These are phyloP conservation scores for Pimpla rufipes DNA, from an alignment of 2,888 invertebrate species.

Conservation along the genomic window DNA sequence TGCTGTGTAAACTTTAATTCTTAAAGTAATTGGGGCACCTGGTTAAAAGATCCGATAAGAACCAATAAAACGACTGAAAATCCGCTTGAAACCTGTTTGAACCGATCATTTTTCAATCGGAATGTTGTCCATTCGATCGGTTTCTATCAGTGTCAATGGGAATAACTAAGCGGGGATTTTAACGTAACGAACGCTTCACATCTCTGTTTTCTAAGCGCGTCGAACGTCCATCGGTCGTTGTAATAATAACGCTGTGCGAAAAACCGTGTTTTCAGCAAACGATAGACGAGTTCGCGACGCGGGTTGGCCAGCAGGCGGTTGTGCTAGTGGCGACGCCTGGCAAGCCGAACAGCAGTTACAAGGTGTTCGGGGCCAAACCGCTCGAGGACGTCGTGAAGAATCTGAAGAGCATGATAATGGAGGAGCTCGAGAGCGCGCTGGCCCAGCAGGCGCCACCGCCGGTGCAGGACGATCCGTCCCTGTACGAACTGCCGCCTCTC, in stretches of 20 bases:
- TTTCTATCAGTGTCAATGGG: too few species aligned
- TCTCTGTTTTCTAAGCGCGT: too few species aligned
- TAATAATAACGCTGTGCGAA: not conserved
- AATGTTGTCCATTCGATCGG: too few species aligned
- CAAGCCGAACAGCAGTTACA: constrained; percentile 97
- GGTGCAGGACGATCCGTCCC: constrained; percentile 94
- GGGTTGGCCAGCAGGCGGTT: constrained; percentile 98
- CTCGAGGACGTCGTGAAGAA: constrained; percentile 98
- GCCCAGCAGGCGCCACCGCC: constrained; percentile 97
- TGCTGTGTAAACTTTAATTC: too few species aligned
- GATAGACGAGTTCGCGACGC: constrained; percentile 98
- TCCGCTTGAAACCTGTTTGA: too few species aligned
- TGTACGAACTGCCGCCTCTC: constrained; percentile 97
- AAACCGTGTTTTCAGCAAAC: constrained; percentile 91
- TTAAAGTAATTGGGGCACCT: too few species aligned
- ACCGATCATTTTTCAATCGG: too few species aligned
- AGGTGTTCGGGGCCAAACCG: constrained; percentile 98
- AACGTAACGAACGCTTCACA: too few species aligned
- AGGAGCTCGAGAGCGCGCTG: constrained; percentile 96
- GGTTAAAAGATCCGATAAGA: too few species aligned
- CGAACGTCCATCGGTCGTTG: too few species aligned
- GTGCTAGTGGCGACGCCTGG: constrained; percentile 98
- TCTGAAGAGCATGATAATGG: constrained; percentile 96
- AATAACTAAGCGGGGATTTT: too few species aligned
- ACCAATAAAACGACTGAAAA: too few species aligned